These are phyloP conservation scores for Pachyramphus minor DNA, from an alignment of 2,113 vertebrate genomes.

Conservation along the genomic window DNA sequence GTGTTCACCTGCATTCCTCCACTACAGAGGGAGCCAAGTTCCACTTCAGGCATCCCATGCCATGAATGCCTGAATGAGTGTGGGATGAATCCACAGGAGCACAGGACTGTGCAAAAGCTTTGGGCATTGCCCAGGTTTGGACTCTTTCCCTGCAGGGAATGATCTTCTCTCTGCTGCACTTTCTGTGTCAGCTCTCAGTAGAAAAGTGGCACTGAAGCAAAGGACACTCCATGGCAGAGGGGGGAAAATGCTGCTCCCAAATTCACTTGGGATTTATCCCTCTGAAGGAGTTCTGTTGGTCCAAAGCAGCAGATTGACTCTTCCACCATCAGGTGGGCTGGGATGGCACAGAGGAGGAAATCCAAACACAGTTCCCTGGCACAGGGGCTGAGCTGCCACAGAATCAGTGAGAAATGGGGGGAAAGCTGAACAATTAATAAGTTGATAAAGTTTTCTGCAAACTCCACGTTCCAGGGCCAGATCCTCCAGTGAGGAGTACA, in stretches of 20 bases:
- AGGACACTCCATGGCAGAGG: background rate
- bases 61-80: background rate
- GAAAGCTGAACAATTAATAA: background rate
- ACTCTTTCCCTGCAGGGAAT: background rate
- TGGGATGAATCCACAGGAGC: background rate
- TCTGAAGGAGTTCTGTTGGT: background rate
- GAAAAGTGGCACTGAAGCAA: background rate
- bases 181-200: background rate
- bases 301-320: background rate
- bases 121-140: background rate
- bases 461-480: background rate
- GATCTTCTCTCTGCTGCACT: background rate
- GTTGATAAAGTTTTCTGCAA: background rate
- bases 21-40: background rate
- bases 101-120: background rate
- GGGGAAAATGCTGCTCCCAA: background rate
- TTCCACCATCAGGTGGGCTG: background rate
- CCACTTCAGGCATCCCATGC: background rate
- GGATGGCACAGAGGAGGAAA: background rate
- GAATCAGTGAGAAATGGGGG: accelerated
- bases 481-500: background rate
- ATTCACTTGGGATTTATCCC: background rate
- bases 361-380: background rate
- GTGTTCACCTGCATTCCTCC: conserved; percentile 50
- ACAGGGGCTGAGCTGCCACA: background rate